These are phyloP conservation scores for Solea senegalensis DNA, from an alignment of 2,113 vertebrate species.

Conservation along the genomic window DNA sequence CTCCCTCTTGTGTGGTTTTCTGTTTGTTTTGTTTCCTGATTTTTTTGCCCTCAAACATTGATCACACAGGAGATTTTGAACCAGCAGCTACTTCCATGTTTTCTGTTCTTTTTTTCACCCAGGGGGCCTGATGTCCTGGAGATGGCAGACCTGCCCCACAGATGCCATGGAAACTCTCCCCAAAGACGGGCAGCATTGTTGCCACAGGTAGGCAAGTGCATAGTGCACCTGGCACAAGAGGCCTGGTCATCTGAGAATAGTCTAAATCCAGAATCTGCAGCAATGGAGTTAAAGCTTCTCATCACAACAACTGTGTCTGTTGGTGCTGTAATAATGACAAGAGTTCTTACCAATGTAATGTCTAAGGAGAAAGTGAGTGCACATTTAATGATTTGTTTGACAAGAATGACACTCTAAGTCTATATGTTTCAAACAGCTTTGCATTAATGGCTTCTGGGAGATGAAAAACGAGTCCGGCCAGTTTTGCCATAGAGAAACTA, in stretches of 20 bases:
- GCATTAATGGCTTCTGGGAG: conserved; percentile 4
- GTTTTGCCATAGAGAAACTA: background rate
- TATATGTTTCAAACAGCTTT: conserved; percentile 5
- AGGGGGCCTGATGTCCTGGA: conserved; percentile 42
- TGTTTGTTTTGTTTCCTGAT: conserved; percentile 27
- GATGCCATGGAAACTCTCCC: conserved; percentile 64
- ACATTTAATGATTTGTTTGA: background rate
- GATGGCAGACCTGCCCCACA: conserved; percentile 44
- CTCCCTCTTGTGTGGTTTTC: background rate
- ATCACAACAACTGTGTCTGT: background rate
- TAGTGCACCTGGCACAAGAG: conserved; percentile 22
- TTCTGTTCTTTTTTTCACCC: conserved; percentile 30
- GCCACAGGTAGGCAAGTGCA: conserved; percentile 29
- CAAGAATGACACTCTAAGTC: background rate
- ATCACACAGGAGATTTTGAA: conserved; percentile 42
- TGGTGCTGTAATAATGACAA: background rate
- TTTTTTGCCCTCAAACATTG: conserved; percentile 14
- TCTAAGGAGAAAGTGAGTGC: background rate
- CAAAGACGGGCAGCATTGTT: conserved; percentile 39
- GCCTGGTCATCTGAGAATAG: conserved; percentile 42
- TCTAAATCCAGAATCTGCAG: conserved; percentile 18
- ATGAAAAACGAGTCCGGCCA: conserved; percentile 12
- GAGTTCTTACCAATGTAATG: background rate
- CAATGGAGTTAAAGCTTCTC: conserved; percentile 2
- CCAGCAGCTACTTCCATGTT: conserved; percentile 30